These are phyloP conservation scores for Gavia stellata DNA, from an alignment of 2,113 vertebrate species.

Conservation along the genomic window DNA sequence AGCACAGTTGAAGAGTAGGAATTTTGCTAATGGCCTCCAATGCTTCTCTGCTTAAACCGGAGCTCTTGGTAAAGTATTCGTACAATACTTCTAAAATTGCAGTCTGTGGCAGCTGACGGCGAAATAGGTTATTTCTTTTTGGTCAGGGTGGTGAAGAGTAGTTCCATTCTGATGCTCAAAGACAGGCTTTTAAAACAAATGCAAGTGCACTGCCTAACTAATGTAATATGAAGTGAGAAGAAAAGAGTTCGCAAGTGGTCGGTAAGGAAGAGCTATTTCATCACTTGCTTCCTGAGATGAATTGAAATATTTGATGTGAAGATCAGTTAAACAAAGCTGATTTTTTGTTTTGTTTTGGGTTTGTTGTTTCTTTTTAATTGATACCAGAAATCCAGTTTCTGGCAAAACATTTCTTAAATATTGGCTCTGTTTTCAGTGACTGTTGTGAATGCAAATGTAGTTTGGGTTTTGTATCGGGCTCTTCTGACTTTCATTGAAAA, in stretches of 20 bases:
- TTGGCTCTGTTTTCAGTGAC: background rate
- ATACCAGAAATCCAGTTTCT: background rate
- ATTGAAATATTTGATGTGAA: background rate
- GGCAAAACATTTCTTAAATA: background rate
- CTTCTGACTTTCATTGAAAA: background rate
- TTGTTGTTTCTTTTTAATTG: background rate
- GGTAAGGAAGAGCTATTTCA: background rate
- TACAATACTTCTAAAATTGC: background rate
- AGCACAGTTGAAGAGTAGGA: background rate
- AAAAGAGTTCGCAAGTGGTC: background rate
- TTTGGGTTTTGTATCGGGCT: background rate
- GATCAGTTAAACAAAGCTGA: background rate
- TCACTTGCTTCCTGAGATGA: background rate
- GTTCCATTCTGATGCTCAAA: background rate
- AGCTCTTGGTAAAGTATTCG: background rate
- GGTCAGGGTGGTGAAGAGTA: background rate
- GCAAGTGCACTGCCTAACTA: background rate
- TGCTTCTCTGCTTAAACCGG: background rate
- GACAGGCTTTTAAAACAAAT: background rate
- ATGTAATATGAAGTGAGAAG: background rate
- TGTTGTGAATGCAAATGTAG: background rate
- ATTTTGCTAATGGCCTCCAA: background rate
- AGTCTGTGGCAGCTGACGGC: background rate
- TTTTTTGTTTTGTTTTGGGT: background rate
- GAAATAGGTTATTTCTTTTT: background rate